Conservation (phyloP, 2,113 vertebrate species). For the Zosterops hypoxanthus region DNA sequence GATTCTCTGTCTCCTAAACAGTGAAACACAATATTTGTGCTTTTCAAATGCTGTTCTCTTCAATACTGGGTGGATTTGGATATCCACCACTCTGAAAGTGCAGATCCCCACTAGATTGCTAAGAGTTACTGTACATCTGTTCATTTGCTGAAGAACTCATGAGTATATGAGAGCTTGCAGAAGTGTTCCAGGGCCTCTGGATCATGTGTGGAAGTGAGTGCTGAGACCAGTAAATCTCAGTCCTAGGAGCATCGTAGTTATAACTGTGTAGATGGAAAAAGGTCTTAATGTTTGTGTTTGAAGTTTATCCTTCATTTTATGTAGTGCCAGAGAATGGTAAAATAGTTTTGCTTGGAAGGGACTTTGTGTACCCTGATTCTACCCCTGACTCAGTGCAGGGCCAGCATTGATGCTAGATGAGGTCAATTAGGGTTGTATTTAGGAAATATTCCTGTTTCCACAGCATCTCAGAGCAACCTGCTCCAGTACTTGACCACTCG, state of each 20-base stretch:
- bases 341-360: background rate
- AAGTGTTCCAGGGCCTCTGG: background rate
- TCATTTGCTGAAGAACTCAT: background rate
- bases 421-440: background rate
- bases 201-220: background rate
- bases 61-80: background rate
- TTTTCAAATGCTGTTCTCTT: background rate
- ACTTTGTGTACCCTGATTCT: background rate
- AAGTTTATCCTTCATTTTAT: background rate
- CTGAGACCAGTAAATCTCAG: background rate
- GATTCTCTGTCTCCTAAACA: background rate
- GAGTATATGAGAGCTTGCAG: background rate
- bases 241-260: background rate
- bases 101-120: background rate
- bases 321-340: background rate
- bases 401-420: background rate
- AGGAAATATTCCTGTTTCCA: background rate
- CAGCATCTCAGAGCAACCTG: background rate
- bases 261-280: background rate
- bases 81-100: background rate
- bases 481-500: rapidly evolving
- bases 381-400: background rate
- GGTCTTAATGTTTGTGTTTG: background rate
- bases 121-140: background rate
- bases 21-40: background rate